A percentile compares a stretch with the other conserved stretches of the same genome.
phyloP scores from a whole-genome alignment of 2,888 invertebrate genomes.

The Acleris emargana region DNA sequence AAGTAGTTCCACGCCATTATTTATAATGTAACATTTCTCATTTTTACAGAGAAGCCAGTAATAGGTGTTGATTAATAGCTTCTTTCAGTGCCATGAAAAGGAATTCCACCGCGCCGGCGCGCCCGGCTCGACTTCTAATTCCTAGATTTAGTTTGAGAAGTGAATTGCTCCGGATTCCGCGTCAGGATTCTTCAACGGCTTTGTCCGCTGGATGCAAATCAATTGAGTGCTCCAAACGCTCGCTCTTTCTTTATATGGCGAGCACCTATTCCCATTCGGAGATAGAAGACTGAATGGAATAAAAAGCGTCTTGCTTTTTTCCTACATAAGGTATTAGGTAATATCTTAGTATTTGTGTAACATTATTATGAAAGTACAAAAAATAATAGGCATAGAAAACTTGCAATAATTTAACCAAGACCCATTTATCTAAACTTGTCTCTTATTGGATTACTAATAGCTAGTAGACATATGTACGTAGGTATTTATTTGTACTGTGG shows the following conservation, averaged over 20 bases:
- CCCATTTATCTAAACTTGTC: neutral
- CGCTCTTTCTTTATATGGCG: conserved; percentile 57
- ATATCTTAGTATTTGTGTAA: neutral
- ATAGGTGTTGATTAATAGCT: conserved; percentile 38
- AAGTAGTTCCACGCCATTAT: conserved; percentile 34
- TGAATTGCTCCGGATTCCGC: conserved; percentile 64
- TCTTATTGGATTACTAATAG: conserved; percentile 7
- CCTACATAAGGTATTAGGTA: conserved; percentile 8
- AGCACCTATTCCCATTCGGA: conserved; percentile 55
- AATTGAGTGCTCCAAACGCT: conserved; percentile 56
- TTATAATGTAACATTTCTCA: conserved; percentile 35
- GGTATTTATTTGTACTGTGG: neutral
- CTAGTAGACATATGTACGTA: too few relatives aligned
- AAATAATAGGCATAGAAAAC: neutral
- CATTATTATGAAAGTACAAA: conserved; percentile 10
- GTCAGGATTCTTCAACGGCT: conserved; percentile 51
- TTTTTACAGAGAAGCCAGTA: conserved; percentile 34
- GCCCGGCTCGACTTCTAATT: conserved; percentile 60
- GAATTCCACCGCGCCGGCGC: conserved; percentile 53
- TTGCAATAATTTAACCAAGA: neutral
- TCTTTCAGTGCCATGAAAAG: conserved; percentile 48
- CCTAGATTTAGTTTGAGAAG: conserved; percentile 59
- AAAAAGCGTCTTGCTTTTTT: conserved; percentile 23
- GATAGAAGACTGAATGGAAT: conserved; percentile 46
- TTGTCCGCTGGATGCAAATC: conserved; percentile 71